phyloP scores from a whole-genome alignment of 2,113 vertebrate species.

The Upupa epops region DNA sequence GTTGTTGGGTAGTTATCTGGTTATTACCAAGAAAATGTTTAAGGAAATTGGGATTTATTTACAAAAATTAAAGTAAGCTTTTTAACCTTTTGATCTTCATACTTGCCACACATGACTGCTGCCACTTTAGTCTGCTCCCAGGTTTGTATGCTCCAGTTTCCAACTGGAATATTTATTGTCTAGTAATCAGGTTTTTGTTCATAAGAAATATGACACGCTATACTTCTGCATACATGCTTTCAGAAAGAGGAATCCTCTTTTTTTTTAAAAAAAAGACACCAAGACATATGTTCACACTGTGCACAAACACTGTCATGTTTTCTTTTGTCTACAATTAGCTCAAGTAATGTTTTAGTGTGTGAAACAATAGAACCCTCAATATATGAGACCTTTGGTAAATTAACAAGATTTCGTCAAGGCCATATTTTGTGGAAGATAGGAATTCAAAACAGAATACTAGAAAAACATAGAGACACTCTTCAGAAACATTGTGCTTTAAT shows the following conservation, averaged over 20 bases:
- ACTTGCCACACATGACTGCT: neutral
- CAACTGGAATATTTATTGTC: neutral
- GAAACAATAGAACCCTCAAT: conserved; percentile 4
- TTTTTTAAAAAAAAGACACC: neutral
- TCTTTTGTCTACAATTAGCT: neutral
- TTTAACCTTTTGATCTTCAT: neutral
- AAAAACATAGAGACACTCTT: conserved; percentile 34
- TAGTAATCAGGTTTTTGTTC: neutral
- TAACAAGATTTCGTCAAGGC: conserved; percentile 17
- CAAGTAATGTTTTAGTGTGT: neutral
- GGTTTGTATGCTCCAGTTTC: neutral
- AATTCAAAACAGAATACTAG: conserved; percentile 26
- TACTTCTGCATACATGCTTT: neutral
- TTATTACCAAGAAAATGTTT: neutral
- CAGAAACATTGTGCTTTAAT: conserved; percentile 51
- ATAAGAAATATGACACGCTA: neutral
- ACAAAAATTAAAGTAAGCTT: neutral
- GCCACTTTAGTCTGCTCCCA: neutral
- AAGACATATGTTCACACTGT: neutral
- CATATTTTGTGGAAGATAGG: neutral
- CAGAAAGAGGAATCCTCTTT: neutral
- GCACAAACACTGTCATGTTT: neutral
- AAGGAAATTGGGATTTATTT: neutral
- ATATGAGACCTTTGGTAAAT: neutral
- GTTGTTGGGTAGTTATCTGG: neutral